Percentiles rank a stretch among this genome's conserved stretches.
phyloP scores from a whole-genome alignment of 2,113 vertebrate genomes.

The Sorex fumeus region DNA sequence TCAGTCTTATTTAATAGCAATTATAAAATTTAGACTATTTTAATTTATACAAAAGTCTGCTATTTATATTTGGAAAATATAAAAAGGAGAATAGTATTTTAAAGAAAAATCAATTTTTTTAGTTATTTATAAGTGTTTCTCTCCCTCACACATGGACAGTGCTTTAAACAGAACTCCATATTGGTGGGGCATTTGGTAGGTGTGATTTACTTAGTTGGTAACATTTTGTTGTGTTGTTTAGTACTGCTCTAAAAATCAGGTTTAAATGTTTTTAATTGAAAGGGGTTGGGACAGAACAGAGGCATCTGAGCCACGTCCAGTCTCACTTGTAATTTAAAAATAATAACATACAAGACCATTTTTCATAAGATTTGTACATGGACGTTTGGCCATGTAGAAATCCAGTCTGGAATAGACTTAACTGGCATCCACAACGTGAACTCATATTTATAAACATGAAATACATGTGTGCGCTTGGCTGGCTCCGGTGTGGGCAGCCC shows the following conservation, averaged over 20 bases:
- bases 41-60: slow-evolving; percentile 11
- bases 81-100: background rate
- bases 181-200: background rate
- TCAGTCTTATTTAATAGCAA: background rate
- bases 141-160: background rate
- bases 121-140: background rate
- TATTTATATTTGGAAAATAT: background rate
- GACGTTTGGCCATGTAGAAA: background rate
- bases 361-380: slow-evolving; percentile 20
- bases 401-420: slow-evolving; percentile 7
- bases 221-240: slow-evolving; percentile 31
- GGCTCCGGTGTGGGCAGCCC: slow-evolving; percentile 41
- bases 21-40: background rate
- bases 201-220: slow-evolving; percentile 31
- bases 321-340: slow-evolving; percentile 45
- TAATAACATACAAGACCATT: background rate
- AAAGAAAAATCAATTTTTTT: background rate
- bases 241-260: slow-evolving; percentile 30
- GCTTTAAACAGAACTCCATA: slow-evolving; percentile 31
- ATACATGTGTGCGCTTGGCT: slow-evolving; percentile 33
- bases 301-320: background rate
- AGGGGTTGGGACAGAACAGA: background rate
- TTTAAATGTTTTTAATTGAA: slow-evolving; percentile 40
- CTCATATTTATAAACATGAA: slow-evolving; percentile 72
- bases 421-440: slow-evolving; percentile 38